Evolutionary conservation across 1,140 invertebrate species (phyloP), one percentile per base, ranked within the genome.

Genomic region (Ostrea edulis): DNA sequence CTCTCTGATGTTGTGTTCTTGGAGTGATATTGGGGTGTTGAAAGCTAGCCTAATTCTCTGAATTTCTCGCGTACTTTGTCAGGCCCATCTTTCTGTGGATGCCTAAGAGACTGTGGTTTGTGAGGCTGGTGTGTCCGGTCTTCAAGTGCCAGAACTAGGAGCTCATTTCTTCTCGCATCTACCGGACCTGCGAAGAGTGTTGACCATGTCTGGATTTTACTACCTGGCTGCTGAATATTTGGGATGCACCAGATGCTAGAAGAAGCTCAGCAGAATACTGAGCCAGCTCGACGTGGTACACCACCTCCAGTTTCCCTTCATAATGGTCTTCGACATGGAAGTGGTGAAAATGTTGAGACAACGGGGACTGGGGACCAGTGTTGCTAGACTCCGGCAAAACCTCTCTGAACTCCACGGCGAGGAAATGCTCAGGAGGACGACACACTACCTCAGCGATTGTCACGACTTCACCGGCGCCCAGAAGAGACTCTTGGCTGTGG

Each of bases 401-500:
- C 55, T 87, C 1, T 52, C 20, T 3, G 85, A 88, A 25, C 65
- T 55, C 29, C 87, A 90, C 35, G 9, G 51, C 2, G 62, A 86
- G 20, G 17, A 22, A 8, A 71, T 51, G 55, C 25, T 84, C 17
- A 51, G n/a, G 65, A 86, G 68, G 17, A 55, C 51, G n/a, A 62
- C 52, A 0, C 85, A 25, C 20, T 89, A 86, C 51, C 35, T 90
- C 0, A 81, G 62, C 2, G 71, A 91, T 58, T 88, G 82, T 54
- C n/a, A 52, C 17, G 65, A 8, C 14, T 89, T 89, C 53, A 22
- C 22, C 12, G n/a, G 12, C 25, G 71, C 86, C 54, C 20, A 11
- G 52, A 90, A 11, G 55, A 82, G 82, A 82, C 87, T 58, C 14
- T 17, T 77, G 83, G 86, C 53, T 87, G 83, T 4, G 88, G 83